A percentile compares a stretch with the other conserved stretches of the same genome.
These are phyloP conservation scores for Poeciliopsis presidionis DNA, from an alignment of 2,797 vertebrate genomes.

Conservation along the genomic window DNA sequence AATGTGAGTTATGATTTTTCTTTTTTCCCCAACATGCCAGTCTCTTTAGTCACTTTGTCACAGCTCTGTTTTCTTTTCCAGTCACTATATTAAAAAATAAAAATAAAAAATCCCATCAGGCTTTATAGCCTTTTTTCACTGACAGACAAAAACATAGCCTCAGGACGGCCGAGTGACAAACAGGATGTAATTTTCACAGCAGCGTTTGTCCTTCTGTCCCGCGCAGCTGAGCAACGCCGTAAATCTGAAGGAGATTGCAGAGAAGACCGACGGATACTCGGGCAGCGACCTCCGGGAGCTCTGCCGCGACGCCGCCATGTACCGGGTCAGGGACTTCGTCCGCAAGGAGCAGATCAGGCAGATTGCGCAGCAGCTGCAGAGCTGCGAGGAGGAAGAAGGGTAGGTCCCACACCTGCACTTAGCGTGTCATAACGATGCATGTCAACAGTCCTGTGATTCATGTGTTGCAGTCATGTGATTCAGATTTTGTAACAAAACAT, in stretches of 20 bases:
- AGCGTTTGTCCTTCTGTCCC: slow-evolving; percentile 16
- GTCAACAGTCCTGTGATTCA: background rate
- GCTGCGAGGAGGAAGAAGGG: slow-evolving; percentile 73
- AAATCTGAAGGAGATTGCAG: slow-evolving; percentile 82
- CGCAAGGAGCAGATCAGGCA: slow-evolving; percentile 86
- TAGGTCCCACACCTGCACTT: slow-evolving; percentile 57
- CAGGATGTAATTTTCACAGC: background rate
- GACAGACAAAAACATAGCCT: background rate
- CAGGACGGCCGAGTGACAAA: slow-evolving; percentile 7
- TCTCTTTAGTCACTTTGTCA: slow-evolving; percentile 15
- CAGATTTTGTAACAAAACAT: background rate
- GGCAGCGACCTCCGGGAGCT: slow-evolving; percentile 85
- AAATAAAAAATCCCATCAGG: slow-evolving; percentile 14
- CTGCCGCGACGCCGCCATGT: slow-evolving; percentile 84
- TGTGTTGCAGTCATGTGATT: background rate
- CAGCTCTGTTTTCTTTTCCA: slow-evolving; percentile 24
- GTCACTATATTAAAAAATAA: slow-evolving; percentile 1
- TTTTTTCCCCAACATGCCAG: background rate
- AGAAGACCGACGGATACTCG: slow-evolving; percentile 79
- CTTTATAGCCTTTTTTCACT: slow-evolving; percentile 8
- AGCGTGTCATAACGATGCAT: slow-evolving; percentile 1
- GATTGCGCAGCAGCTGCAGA: slow-evolving; percentile 79
- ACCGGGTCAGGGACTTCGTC: slow-evolving; percentile 83
- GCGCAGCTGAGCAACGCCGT: slow-evolving; percentile 82
- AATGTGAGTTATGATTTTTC: slow-evolving; percentile 71